Conservation (phyloP, 30 jellyfish, hydroid and myxozoan genomes). For the Aurelia aurita complex sp. Pacific region DNA sequence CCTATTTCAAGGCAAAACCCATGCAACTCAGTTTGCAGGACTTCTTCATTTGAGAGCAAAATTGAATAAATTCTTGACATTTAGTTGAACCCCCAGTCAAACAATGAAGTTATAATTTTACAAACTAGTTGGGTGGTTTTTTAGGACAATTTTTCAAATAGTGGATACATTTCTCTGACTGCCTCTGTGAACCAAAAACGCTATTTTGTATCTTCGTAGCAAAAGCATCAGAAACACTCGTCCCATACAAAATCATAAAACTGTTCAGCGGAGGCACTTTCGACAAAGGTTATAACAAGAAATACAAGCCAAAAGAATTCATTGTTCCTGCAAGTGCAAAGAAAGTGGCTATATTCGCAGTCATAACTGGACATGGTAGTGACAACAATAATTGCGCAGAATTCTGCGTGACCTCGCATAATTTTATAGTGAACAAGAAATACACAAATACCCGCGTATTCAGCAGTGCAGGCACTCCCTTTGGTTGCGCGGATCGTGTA, state of each 20-base stretch:
- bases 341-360: slow-evolving; percentile 77
- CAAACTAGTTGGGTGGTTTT: too few relatives aligned
- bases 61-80: too few relatives aligned
- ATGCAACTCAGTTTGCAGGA: too few relatives aligned
- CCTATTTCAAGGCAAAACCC: too few relatives aligned
- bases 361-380: slow-evolving; percentile 98
- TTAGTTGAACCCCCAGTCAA: too few relatives aligned
- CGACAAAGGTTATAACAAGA: slow-evolving; percentile 82
- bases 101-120: too few relatives aligned
- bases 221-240: slow-evolving; percentile 26
- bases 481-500: slow-evolving; percentile 98
- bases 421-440: slow-evolving; percentile 67
- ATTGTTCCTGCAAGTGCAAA: slow-evolving; percentile 74
- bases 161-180: too few relatives aligned
- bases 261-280: slow-evolving; percentile 92
- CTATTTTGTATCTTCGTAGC: neutral
- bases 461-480: slow-evolving; percentile 97
- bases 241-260: slow-evolving; percentile 73
- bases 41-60: too few relatives aligned
- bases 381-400: slow-evolving; percentile 98
- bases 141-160: too few relatives aligned
- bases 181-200: too few relatives aligned
- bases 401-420: slow-evolving; percentile 96
- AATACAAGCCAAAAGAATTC: slow-evolving; percentile 62
- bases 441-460: slow-evolving; percentile 85